Base-by-base conservation (phyloP, 1,140 invertebrate species). In the Druon quercuslanigerum region DNA sequence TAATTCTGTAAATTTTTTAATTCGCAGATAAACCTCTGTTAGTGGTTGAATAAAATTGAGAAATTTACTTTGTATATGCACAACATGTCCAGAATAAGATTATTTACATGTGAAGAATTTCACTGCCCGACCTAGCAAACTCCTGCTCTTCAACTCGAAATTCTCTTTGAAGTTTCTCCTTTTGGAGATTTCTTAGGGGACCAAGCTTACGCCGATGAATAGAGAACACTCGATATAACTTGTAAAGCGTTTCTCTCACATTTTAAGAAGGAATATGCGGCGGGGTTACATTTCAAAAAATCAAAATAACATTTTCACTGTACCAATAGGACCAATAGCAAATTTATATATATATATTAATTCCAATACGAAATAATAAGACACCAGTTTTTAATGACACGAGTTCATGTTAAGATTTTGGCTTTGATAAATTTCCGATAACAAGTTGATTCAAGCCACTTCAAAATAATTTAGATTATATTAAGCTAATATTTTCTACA, bases 101-200 rank as follows among this genome's bases (percentile, higher is more conserved):
- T 66, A 66, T 46, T 66, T 16, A 66, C 60, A 66, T 14, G n/a
- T 57, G 56, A 57, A 57, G 13, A 57, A 57, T 19, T 57, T 66
- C 12, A 40, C 25, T 66, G 57, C 16, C 14, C 25, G 13, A 40
- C 20, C 25, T 66, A 33, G 40, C 60, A 66, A 40, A 66, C 33
- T 66, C 20, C 12, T 40, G 46, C 60, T 33, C 60, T 66, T 66
- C n/a, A 66, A 40, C 25, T 46, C 25, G 14, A 40, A 66, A 66
- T 66, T 66, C 60, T 66, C 60, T 66, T 66, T 66, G 60, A 66
- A 66, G 60, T 66, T 25, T 40, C 57, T 46, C 60, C 60, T 33
- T 66, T 40, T 66, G 33, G 25, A 54, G 52, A 14, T 46, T 40
- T 66, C 25, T 66, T 66, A 66, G 25, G n/a, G 40, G 7, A 40